Evolutionary conservation across 2,888 invertebrate genomes (phyloP), one percentile per base, ranked within the genome.

Genomic region (Ormyrus labotus): DNA sequence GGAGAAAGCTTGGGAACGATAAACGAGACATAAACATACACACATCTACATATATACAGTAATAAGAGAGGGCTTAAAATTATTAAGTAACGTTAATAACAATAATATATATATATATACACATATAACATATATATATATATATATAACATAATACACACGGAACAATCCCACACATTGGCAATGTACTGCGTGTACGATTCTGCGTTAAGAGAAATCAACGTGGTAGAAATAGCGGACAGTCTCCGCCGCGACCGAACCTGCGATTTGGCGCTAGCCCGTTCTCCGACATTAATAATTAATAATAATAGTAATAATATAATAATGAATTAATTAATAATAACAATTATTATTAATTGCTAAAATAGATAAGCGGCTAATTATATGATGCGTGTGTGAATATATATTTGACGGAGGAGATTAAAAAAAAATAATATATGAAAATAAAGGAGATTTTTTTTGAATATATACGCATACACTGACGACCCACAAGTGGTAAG

Each of bases 231-330:
- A 69, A 55, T 74, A 72, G 75, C 19, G 61, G 61, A 69, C 47
- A 76, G 82, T 85, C 83, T 81, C 85, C 86, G 86, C 85, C 85
- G 84, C 85, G 88, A 85, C 86, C 87, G 87, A 86, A 87, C 86
- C 87, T 87, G 88, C 88, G 87, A 89, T 87, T 88, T 87, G 86
- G 87, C 88, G 89, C 87, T 87, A 87, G 87, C 90, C 90, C 90
- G 86, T 89, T 90, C 90, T 89, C 89, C 88, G 88, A 89, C 87
- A 89, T 90, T 89, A 88, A 88, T 89, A 87, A 89, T 87, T 86
- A 86, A 85, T 87, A 87, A 86, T 85, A 87, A 86, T 86, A 88
- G 87, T 86, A 86, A 85, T 85, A 85, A 86, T 87, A 86, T 87
- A 85, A 88, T 87, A 87, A 87, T 87, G 84, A 88, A 88, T 86